Evolutionary conservation across 2,113 vertebrate species (phyloP).

Genomic region (Variabilichromis moorii): DNA sequence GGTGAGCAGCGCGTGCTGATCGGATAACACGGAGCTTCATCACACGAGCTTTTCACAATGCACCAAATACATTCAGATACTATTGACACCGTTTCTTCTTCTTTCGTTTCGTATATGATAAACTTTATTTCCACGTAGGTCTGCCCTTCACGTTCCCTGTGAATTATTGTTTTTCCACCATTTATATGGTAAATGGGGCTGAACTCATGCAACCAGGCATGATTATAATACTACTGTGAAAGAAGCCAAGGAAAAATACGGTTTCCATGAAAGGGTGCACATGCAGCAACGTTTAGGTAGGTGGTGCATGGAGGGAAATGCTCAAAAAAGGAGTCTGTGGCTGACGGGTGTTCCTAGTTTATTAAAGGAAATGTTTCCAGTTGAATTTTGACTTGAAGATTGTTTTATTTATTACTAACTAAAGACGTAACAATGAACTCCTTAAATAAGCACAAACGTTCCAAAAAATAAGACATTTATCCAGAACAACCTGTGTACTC

Average conservation of each 20-base stretch:
- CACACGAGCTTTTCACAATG: neutral
- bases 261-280: neutral
- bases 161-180: rapidly evolving
- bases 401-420: neutral
- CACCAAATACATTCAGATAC: rapidly evolving
- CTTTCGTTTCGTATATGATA: neutral
- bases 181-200: neutral
- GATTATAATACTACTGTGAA: neutral
- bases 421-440: neutral
- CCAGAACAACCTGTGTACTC: neutral
- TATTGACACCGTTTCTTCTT: rapidly evolving
- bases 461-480: neutral
- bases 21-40: neutral
- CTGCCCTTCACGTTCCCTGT: neutral
- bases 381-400: neutral
- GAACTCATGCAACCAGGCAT: neutral
- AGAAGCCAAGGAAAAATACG: rapidly evolving
- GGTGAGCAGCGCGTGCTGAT: neutral
- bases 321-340: neutral
- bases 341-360: neutral
- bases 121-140: neutral
- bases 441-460: neutral
- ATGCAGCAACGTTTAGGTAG: neutral
- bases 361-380: neutral
- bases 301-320: neutral